Evolutionary conservation across 2,797 vertebrate species (phyloP).

Genomic region (Lerista edwardsae): DNA sequence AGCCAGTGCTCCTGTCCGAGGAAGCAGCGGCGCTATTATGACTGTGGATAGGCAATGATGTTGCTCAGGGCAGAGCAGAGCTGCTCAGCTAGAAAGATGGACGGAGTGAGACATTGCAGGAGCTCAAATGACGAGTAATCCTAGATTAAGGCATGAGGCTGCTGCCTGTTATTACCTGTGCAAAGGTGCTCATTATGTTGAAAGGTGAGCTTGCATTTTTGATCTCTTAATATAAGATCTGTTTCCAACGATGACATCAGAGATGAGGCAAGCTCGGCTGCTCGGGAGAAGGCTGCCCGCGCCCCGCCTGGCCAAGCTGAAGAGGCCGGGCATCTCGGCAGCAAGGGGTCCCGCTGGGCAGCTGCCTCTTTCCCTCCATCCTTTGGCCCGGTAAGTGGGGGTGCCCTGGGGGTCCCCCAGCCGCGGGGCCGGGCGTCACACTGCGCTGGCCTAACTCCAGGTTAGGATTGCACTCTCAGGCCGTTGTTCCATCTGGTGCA

Average conservation of each 20-base stretch:
- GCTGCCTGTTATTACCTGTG: constrained; percentile 13
- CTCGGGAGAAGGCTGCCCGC: too few relatives aligned
- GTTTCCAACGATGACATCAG: constrained; percentile 6
- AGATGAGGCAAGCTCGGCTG: constrained; percentile 5
- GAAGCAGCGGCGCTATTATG: constrained; percentile 34
- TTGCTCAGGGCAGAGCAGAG: neutral
- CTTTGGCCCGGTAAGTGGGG: too few relatives aligned
- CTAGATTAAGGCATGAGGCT: constrained; percentile 31
- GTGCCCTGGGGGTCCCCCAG: too few relatives aligned
- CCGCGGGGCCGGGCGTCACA: too few relatives aligned
- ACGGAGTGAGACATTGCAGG: neutral
- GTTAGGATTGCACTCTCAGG: too few relatives aligned
- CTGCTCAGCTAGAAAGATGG: constrained; percentile 22
- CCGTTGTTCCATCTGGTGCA: too few relatives aligned
- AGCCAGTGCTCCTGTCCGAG: constrained; percentile 20
- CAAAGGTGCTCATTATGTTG: constrained; percentile 10
- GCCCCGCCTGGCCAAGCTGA: too few relatives aligned
- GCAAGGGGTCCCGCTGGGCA: too few relatives aligned
- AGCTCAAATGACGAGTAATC: constrained; percentile 3
- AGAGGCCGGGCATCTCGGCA: too few relatives aligned
- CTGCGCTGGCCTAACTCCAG: too few relatives aligned
- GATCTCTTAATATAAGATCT: constrained; percentile 54
- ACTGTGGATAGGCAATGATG: neutral
- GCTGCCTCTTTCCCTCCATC: too few relatives aligned
- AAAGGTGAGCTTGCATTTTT: neutral